phyloP scores from a whole-genome alignment of 1,140 invertebrate genomes.

The Cotesia vestalis region DNA sequence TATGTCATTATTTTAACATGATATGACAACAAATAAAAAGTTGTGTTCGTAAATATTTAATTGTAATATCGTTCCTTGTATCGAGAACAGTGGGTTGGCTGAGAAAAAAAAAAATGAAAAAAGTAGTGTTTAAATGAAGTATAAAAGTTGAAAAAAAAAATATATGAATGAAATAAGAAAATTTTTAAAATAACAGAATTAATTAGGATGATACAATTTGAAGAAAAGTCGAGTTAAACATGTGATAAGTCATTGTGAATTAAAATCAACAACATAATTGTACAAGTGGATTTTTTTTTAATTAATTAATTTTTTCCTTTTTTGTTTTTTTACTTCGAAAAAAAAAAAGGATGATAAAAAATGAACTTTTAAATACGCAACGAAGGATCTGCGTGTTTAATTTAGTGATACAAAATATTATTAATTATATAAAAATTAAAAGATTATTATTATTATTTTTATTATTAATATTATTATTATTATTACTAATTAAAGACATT shows the following conservation, averaged over 20 bases:
- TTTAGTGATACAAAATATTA: constrained; percentile 5
- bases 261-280: constrained; percentile 39
- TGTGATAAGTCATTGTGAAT: constrained; percentile 66
- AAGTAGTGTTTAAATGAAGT: constrained; percentile 57
- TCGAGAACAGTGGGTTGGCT: constrained; percentile 64
- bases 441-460: too few relatives aligned
- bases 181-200: not conserved
- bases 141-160: not conserved
- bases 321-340: constrained; percentile 7
- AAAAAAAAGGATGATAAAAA: not conserved
- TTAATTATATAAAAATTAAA: not conserved
- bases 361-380: constrained; percentile 9
- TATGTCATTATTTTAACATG: constrained; percentile 46
- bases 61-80: constrained; percentile 67
- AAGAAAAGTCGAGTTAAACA: constrained; percentile 51
- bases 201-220: not conserved
- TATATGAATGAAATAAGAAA: constrained; percentile 22
- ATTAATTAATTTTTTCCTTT: constrained; percentile 12
- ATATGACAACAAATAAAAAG: constrained; percentile 48
- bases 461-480: too few relatives aligned
- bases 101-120: constrained; percentile 53
- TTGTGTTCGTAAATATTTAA: constrained; percentile 65
- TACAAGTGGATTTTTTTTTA: constrained; percentile 1
- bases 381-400: not conserved
- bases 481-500: too few relatives aligned